Evolutionary conservation across 2,797 vertebrate genomes (phyloP).

Genomic region (Molossus molossus): DNA sequence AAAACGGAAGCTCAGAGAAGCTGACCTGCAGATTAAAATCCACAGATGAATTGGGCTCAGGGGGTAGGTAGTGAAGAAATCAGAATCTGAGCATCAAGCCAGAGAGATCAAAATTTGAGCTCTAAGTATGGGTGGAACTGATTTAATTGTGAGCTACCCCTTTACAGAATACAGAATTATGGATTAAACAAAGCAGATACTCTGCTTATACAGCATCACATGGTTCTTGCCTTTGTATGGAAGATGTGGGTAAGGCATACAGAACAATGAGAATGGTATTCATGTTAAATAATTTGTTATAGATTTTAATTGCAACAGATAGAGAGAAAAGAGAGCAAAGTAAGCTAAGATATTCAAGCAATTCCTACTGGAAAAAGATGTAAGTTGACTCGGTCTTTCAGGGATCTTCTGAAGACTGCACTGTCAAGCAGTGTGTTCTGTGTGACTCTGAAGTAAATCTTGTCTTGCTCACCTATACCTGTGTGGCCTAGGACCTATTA

Average conservation of each 20-base stretch:
- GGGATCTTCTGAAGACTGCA: not conserved
- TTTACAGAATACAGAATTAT: not conserved
- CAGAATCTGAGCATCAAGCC: not conserved
- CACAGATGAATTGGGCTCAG: not conserved
- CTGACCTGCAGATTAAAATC: not conserved
- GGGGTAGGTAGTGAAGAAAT: not conserved
- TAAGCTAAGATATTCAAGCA: not conserved
- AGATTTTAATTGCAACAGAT: constrained; percentile 2
- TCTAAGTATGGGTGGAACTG: not conserved
- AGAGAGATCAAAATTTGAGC: not conserved
- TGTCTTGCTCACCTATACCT: not conserved
- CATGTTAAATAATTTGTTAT: constrained; percentile 1
- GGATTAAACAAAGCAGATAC: not conserved
- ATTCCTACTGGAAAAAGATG: not conserved
- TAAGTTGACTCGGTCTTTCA: not conserved
- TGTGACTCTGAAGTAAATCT: not conserved
- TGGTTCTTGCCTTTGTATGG: not conserved
- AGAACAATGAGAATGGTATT: not conserved
- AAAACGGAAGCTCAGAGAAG: not conserved
- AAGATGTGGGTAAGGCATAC: not conserved
- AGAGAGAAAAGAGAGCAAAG: not conserved
- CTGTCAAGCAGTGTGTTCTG: not conserved
- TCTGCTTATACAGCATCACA: not conserved
- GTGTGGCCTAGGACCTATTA: not conserved
- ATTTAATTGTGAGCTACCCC: not conserved